Percentiles rank a stretch among this genome's conserved stretches.
phyloP scores from a whole-genome alignment of 37 sponge, comb jelly and placozoan genomes.

The Halisarca cf. caerulea region DNA sequence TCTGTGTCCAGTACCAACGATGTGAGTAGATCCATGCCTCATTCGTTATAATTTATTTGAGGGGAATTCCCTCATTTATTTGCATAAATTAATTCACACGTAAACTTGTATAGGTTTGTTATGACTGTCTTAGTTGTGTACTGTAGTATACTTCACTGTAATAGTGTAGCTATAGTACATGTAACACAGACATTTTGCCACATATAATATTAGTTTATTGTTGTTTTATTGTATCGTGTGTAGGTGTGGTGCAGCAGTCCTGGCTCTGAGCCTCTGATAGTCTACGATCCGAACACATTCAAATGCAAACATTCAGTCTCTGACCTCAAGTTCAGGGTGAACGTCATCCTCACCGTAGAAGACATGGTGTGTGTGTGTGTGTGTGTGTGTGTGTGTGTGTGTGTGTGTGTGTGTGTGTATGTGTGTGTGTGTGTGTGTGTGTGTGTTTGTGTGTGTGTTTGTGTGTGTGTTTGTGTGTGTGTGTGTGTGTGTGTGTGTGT shows the following conservation, averaged over 20 bases:
- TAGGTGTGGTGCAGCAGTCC: slow-evolving; percentile 77
- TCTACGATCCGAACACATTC: slow-evolving; percentile 52
- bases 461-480: no score
- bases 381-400: slow-evolving; percentile 26
- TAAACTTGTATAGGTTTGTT: no score
- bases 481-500: no score
- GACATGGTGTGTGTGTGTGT: slow-evolving; percentile 5
- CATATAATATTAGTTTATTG: no score
- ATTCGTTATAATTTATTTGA: no score
- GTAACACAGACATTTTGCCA: no score
- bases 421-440: not conserved
- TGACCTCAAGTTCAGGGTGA: slow-evolving; percentile 46
- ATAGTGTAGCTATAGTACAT: no score
- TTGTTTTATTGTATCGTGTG: no score
- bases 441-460: no score
- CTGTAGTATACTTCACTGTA: not conserved
- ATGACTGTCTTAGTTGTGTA: not conserved
- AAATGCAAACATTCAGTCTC: slow-evolving; percentile 28
- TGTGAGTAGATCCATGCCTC: no score
- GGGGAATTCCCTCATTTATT: no score
- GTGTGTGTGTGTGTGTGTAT: not conserved
- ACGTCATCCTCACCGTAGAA: slow-evolving; percentile 60
- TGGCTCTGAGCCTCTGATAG: slow-evolving; percentile 36
- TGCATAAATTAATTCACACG: no score
- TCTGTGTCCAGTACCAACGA: slow-evolving; percentile 60